Conservation (phyloP, 2,888 invertebrate species). For the Pterostichus madidus region DNA sequence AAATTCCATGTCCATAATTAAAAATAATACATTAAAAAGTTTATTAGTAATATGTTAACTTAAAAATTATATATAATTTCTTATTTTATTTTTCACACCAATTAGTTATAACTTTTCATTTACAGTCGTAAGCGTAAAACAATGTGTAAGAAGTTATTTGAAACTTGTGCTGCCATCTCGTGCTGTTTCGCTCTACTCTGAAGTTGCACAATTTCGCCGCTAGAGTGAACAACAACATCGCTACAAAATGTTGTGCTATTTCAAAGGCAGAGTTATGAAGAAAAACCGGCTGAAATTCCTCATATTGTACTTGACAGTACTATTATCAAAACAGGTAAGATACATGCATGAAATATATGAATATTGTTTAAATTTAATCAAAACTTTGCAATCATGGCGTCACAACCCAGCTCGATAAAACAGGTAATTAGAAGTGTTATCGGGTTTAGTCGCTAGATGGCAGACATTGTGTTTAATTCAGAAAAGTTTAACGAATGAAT, state of each 20-base stretch:
- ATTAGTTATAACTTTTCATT: too few relatives aligned
- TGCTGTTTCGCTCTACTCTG: background rate
- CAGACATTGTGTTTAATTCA: background rate
- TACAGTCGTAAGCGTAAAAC: too few relatives aligned
- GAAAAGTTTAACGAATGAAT: too few relatives aligned
- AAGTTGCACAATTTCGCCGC: constrained; percentile 21
- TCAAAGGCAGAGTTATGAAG: constrained; percentile 1
- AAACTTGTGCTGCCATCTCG: constrained; percentile 32
- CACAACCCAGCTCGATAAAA: constrained; percentile 1
- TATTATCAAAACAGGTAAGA: constrained; percentile 47
- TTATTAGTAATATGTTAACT: too few relatives aligned
- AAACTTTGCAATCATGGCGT: constrained; percentile 22
- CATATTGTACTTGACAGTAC: constrained; percentile 1
- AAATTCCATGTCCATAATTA: too few relatives aligned
- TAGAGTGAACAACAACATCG: constrained; percentile 6
- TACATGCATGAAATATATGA: constrained; percentile 9
- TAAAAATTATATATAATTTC: too few relatives aligned
- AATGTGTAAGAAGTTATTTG: too few relatives aligned
- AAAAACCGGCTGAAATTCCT: constrained; percentile 10
- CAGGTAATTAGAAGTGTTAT: constrained; percentile 3
- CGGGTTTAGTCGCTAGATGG: background rate
- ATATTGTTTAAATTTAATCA: background rate
- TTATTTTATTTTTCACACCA: too few relatives aligned
- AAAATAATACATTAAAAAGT: too few relatives aligned
- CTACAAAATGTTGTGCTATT: constrained; percentile 34